A percentile compares a stretch with the other conserved stretches of the same genome.
Evolutionary conservation across 1,140 invertebrate species (phyloP).

Genomic region (Drosophila willistoni): DNA sequence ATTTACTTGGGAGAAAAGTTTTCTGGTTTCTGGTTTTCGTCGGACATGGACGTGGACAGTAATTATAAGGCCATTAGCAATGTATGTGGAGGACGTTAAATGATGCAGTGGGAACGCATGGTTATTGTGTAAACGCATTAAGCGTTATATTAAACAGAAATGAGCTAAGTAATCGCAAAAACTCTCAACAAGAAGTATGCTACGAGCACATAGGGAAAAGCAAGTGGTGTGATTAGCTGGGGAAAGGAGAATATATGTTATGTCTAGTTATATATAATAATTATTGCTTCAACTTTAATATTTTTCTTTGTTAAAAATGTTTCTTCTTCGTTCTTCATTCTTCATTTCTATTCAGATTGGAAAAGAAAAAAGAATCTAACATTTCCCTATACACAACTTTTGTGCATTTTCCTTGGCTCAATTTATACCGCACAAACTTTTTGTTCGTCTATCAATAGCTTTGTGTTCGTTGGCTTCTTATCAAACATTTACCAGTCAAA

Average conservation of each 20-base stretch:
- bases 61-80: constrained; percentile 79
- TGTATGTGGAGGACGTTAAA: constrained; percentile 8
- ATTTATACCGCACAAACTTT: constrained; percentile 30
- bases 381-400: neutral
- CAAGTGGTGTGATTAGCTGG: neutral
- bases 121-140: constrained; percentile 80
- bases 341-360: neutral
- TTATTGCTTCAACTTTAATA: neutral
- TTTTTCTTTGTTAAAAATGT: neutral
- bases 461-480: constrained; percentile 43
- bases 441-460: constrained; percentile 60
- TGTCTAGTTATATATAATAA: too few species aligned
- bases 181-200: constrained; percentile 29
- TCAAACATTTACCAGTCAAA: constrained; percentile 67
- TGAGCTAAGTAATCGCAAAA: constrained; percentile 60
- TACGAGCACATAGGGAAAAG: constrained; percentile 10
- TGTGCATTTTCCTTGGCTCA: constrained; percentile 14
- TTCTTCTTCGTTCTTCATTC: neutral
- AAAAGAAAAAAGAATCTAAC: neutral
- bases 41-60: constrained; percentile 62
- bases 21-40: constrained; percentile 39
- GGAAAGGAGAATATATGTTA: neutral
- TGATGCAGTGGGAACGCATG: constrained; percentile 49
- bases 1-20: constrained; percentile 34
- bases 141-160: constrained; percentile 71